Evolutionary conservation across 2,888 invertebrate genomes (phyloP), one percentile per base, ranked within the genome.

Genomic region (Pristionchus exspectatus): DNA sequence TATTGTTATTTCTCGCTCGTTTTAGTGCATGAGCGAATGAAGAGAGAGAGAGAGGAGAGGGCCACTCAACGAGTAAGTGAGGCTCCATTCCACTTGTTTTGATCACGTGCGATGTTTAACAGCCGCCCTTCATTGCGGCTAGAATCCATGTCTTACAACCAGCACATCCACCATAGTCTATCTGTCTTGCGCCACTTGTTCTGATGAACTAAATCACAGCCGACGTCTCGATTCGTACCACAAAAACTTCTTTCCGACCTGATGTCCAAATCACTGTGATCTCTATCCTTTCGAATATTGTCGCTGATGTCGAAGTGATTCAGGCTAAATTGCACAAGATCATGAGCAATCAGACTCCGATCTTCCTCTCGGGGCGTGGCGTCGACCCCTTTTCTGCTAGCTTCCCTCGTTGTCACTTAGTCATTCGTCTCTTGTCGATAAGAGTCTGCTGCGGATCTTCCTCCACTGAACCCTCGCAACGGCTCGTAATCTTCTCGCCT

Each of bases 51-150:
- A 24, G 38, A 27, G 74, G 44, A 77, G 21, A 77, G 38, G n/a
- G 44, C 74, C 44, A 77, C 33, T 44, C 74, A 77, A 38, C 44
- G 21, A 10, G 74, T 38, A 63, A 63, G 63, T n/a, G 63, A 63
- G 63, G n/a, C 74, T 77, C 69, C 69, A 69, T 69, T 69, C 66
- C 69, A 33, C 69, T 77, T 77, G 74, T 77, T 77, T 77, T 44
- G 38, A 77, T 77, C 74, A 77, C 74, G 44, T 69, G 30, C 30
- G 69, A 69, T 77, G 24, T 24, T 38, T 44, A 77, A 77, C 74
- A 77, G 74, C 74, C 74, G 74, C 74, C 16, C 38, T 21, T 38
- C 2, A n/a, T 7, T 38, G 21, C 21, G 44, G 44, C 16, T 21
- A 12, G 69, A 27, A 33, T 30, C 30, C 38, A 30, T 77, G 74